These are phyloP conservation scores for Callionymus lyra DNA, from an alignment of 2,113 vertebrate species.

Conservation along the genomic window DNA sequence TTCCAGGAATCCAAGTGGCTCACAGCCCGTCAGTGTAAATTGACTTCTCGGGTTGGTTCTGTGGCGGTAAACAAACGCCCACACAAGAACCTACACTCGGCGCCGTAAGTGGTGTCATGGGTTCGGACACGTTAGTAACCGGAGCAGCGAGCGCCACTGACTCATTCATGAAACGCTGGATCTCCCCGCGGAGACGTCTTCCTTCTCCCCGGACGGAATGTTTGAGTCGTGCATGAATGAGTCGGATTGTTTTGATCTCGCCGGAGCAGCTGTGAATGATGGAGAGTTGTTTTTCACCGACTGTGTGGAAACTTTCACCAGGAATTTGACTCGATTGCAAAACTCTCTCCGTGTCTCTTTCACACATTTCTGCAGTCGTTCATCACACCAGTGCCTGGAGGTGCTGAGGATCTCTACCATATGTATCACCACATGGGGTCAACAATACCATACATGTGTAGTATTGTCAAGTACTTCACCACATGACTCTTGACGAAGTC, in stretches of 20 bases:
- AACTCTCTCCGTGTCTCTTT: too few species aligned
- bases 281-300: slow-evolving; percentile 21
- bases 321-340: too few species aligned
- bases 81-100: neutral
- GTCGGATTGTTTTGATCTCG: slow-evolving; percentile 28
- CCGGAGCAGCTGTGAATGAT: slow-evolving; percentile 30
- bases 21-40: slow-evolving; percentile 29
- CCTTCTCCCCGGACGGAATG: slow-evolving; percentile 15
- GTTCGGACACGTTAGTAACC: slow-evolving; percentile 23
- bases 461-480: too few species aligned
- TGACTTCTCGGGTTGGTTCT: too few species aligned
- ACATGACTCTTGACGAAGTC: too few species aligned
- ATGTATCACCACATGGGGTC: too few species aligned
- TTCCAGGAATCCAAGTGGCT: slow-evolving; percentile 50
- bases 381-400: too few species aligned
- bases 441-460: too few species aligned
- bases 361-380: too few species aligned
- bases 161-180: slow-evolving; percentile 46
- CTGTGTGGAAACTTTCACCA: too few species aligned
- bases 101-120: slow-evolving; percentile 20
- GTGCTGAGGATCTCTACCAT: too few species aligned
- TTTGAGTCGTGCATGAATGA: slow-evolving; percentile 22
- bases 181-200: slow-evolving; percentile 24
- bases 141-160: slow-evolving; percentile 22
- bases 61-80: slow-evolving; percentile 15